Base-by-base conservation (phyloP, 1,140 invertebrate species). In the Lysiphlebus fabarum region DNA sequence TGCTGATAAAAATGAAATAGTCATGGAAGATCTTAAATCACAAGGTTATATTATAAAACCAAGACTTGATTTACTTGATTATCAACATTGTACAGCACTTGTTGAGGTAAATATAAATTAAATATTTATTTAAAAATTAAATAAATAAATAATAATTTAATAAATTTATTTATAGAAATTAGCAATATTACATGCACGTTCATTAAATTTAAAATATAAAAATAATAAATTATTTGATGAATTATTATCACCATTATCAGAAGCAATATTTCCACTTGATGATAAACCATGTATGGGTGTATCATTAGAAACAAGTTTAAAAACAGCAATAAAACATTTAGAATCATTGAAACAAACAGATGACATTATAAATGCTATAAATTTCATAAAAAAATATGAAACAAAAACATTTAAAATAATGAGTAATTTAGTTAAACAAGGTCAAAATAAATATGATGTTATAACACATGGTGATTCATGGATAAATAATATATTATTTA, bases 391-490 rank as follows among this genome's bases (percentile, higher is more conserved):
- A 6, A 41, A 8, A 1, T 58, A 59, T 5, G 1, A 38, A n/a
- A 14, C 61, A 4, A 62, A 62, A 7, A 37, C 60, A 0, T 50
- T 49, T 17, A 45, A 69, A 0, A 47, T 42, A 0, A 42, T 74
- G 53, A 51, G 7, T 1, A 43, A 59, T 0, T 8, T 71, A 2
- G 41, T 70, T 0, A 12, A 12, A 10, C 51, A 36, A 10, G 33
- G 58, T 2, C 41, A 62, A 9, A 51, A 62, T 7, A 67, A 67
- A 9, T 73, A 71, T 37, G 56, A 71, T 41, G 67, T 77, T 1
- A 47, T 80, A 1, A 70, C 49, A 12, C 80, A 82, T 50, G 80
- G 80, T 0, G 80, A 82, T 55, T 53, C 68, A 7, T 81, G 78
- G 78, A 71, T 71, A 8, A 79, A 80, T 50, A 81, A 81, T 59